Evolutionary conservation across 2,888 invertebrate species (phyloP), one percentile per base, ranked within the genome.

Genomic region (Schizaphis graminum): DNA sequence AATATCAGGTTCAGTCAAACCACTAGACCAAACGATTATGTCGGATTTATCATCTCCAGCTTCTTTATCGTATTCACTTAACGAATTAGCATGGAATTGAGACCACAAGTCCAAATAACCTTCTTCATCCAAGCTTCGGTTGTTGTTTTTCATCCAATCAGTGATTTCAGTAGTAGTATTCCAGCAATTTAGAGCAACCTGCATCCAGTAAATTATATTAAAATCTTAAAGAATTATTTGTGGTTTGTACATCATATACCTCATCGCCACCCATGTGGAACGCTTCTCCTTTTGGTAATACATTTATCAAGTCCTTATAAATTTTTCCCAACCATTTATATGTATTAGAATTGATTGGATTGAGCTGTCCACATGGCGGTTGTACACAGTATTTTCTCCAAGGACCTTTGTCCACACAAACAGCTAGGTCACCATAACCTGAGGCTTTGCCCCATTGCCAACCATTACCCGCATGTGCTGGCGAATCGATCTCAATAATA

Each of bases 401-500:
- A 0, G 97, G 97, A 94, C 97, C 96, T 95, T 96, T 96, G 95
- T 97, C 97, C 1, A 97, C 96, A 95, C 97, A 97, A 24, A 97
- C 97, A 0, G 97, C 97, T 94, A 97, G 96, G 94, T 97, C 96
- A 49, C 97, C 97, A 90, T 97, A 95, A 0, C 97, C 97, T 1
- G 96, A 96, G 28, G 96, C 95, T 11, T 95, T 95, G 1, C 98
- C 98, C 98, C 98, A 98, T 95, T 98, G 97, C 98, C 98, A 98
- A 0, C 98, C 98, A 95, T 97, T 97, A n/a, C 95, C 95, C 0
- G 98, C 97, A 96, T 98, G 98, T 10, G 98, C 97, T 0, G 99
- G 99, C 16, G 98, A 97, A 96, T 99, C 99, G 67, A 99, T 97
- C 96, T 99, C 99, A 24, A 99, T 97, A 61, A 99, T 96, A 0